Evolutionary conservation across 2,888 invertebrate species (phyloP).

Genomic region (Catocala fraxini): DNA sequence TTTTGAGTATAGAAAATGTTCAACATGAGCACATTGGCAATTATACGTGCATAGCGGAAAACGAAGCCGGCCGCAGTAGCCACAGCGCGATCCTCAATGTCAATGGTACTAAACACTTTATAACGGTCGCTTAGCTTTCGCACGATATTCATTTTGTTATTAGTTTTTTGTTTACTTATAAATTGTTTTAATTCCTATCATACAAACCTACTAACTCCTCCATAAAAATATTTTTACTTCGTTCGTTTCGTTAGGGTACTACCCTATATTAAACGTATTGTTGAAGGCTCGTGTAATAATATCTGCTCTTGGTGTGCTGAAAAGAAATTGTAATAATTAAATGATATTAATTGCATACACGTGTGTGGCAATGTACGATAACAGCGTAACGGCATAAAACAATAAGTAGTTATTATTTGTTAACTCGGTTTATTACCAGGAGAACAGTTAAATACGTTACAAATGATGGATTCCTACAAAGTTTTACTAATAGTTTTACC

Average conservation of each 20-base stretch:
- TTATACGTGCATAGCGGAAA: conserved; percentile 89
- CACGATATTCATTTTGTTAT: conserved; percentile 57
- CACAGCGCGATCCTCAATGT: conserved; percentile 90
- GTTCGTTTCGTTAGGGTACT: not conserved
- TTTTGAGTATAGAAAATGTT: conserved; percentile 89
- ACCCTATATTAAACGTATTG: no score
- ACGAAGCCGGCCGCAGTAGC: conserved; percentile 89
- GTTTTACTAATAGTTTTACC: not conserved
- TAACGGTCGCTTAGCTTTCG: conserved; percentile 61
- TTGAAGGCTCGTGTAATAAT: no score
- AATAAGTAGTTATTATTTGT: not conserved
- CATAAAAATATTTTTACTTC: not conserved
- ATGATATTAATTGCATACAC: not conserved
- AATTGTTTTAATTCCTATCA: conserved; percentile 26
- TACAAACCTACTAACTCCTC: conserved; percentile 14
- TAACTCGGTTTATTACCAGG: not conserved
- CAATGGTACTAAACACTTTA: conserved; percentile 86
- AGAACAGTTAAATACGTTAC: not conserved
- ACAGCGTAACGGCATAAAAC: conserved; percentile 9
- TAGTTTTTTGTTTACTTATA: conserved; percentile 44
- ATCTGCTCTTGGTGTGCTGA: not conserved
- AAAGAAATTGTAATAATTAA: not conserved
- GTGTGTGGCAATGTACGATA: conserved; percentile 29
- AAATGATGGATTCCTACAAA: not conserved
- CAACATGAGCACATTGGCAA: conserved; percentile 88